Evolutionary conservation across 2,113 vertebrate genomes (phyloP).

Genomic region (Brachyistius frenatus): DNA sequence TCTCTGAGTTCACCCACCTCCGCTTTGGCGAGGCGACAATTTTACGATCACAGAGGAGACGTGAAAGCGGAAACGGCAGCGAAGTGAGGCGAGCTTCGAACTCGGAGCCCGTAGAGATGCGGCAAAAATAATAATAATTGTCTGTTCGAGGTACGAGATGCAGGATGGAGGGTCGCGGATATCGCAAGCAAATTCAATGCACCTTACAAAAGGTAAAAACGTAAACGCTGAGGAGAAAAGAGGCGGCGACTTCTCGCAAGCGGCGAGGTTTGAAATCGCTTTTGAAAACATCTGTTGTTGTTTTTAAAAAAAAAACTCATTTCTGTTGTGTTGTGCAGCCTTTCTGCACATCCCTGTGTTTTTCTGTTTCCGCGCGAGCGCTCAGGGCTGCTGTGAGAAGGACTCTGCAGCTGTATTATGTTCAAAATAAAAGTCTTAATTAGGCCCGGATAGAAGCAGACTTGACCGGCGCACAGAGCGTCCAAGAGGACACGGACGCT

Average conservation of each 20-base stretch:
- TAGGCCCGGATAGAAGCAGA: neutral
- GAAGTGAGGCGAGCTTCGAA: constrained; percentile 28
- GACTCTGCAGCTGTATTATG: neutral
- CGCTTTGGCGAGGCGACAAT: constrained; percentile 6
- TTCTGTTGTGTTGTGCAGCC: neutral
- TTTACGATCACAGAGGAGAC: constrained; percentile 30
- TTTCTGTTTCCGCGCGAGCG: neutral
- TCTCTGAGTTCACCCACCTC: constrained; percentile 1
- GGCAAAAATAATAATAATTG: neutral
- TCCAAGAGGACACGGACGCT: neutral
- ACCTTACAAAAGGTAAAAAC: neutral
- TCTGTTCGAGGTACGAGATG: neutral
- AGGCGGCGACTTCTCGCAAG: neutral
- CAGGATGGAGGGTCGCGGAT: neutral
- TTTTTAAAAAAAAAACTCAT: neutral
- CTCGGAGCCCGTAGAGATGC: constrained; percentile 10
- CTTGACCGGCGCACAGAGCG: neutral
- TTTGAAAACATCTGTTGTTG: neutral
- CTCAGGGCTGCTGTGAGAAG: neutral
- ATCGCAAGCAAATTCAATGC: neutral
- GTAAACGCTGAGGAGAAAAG: neutral
- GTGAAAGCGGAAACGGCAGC: constrained; percentile 27
- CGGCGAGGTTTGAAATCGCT: neutral
- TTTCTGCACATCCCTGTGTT: neutral
- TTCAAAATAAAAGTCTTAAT: neutral